Percentiles rank a stretch among this genome's conserved stretches.
phyloP scores from a whole-genome alignment of 2,113 vertebrate genomes.

The Leiothrix lutea region DNA sequence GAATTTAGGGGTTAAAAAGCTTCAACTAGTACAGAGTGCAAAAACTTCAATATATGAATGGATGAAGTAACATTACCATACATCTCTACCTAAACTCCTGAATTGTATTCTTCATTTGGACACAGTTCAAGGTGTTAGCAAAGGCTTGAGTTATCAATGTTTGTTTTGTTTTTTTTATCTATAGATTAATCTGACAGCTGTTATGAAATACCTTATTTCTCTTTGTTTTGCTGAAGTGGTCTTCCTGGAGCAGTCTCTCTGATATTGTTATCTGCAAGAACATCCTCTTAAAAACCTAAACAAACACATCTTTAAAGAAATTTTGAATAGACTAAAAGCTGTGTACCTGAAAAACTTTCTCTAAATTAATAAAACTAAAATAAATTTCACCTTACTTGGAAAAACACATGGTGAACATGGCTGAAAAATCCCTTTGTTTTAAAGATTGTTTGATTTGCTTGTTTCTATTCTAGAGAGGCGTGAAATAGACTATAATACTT shows the following conservation, averaged over 20 bases:
- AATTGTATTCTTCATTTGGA: background rate
- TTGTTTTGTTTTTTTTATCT: background rate
- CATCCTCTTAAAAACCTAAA: background rate
- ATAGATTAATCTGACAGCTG: background rate
- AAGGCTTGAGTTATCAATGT: background rate
- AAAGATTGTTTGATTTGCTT: background rate
- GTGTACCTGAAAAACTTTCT: background rate
- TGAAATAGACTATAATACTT: background rate
- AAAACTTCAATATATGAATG: background rate
- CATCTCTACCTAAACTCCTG: background rate
- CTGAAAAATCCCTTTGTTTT: accelerated
- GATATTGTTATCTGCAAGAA: background rate
- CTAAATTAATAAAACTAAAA: background rate
- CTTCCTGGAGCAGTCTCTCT: background rate
- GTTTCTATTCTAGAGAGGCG: background rate
- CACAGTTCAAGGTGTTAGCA: background rate
- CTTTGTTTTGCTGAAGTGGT: background rate
- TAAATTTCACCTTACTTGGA: background rate
- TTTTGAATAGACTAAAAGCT: background rate
- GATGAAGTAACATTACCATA: background rate
- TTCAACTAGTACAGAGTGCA: background rate
- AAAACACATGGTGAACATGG: background rate
- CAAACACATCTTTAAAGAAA: background rate
- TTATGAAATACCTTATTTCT: background rate
- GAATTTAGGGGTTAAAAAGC: background rate